Conservation (phyloP, 2,113 vertebrate species). For the Monopterus albus region DNA sequence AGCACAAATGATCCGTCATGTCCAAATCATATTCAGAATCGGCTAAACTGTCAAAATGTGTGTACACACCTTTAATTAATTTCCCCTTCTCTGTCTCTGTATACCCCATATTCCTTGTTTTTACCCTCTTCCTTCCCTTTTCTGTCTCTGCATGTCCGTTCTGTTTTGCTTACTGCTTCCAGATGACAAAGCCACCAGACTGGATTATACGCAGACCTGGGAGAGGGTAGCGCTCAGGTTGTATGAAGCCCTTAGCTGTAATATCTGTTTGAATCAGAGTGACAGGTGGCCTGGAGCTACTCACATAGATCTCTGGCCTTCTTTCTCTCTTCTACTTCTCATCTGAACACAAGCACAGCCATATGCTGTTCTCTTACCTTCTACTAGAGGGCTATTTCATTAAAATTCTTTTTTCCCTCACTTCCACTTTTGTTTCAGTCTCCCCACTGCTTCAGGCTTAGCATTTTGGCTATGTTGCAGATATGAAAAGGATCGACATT, state of each 20-base stretch:
- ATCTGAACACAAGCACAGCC: slow-evolving; percentile 43
- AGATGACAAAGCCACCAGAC: slow-evolving; percentile 37
- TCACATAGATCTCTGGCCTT: slow-evolving; percentile 41
- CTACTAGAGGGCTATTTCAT: slow-evolving; percentile 38
- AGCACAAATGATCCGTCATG: too few species aligned
- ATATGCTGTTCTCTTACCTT: slow-evolving; percentile 43
- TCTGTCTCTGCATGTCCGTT: neutral
- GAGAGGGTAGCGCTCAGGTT: slow-evolving; percentile 41
- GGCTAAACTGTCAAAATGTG: too few species aligned
- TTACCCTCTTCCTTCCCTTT: neutral
- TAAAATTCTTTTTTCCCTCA: slow-evolving; percentile 33
- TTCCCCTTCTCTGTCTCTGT: neutral
- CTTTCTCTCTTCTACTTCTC: slow-evolving; percentile 27
- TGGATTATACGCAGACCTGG: slow-evolving; percentile 37
- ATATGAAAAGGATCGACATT: slow-evolving; percentile 55
- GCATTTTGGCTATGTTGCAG: slow-evolving; percentile 39
- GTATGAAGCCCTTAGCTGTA: slow-evolving; percentile 55
- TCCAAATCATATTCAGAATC: too few species aligned
- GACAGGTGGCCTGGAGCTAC: slow-evolving; percentile 66
- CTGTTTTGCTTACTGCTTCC: slow-evolving; percentile 31
- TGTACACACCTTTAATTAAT: too few species aligned
- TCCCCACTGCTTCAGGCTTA: slow-evolving; percentile 49
- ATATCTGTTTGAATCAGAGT: slow-evolving; percentile 54
- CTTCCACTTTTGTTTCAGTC: slow-evolving; percentile 19
- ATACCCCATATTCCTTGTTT: neutral